phyloP scores from a whole-genome alignment of 2,888 invertebrate species.

The Koerneria pararmatus region DNA sequence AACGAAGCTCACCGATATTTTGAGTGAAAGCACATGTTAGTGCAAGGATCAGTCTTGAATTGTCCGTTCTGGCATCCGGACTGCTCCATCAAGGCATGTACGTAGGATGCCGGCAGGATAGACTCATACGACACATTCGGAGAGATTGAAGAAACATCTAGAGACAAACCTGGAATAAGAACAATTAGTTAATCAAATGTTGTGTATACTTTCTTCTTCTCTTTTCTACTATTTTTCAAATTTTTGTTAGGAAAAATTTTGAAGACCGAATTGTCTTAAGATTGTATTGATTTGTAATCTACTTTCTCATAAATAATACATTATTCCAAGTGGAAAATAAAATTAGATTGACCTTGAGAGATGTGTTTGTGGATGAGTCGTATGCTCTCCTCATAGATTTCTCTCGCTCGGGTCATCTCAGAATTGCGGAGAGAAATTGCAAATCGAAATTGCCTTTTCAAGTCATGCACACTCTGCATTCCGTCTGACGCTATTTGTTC shows the following conservation, averaged over 20 bases:
- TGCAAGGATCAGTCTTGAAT: conserved; percentile 53
- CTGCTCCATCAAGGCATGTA: conserved; percentile 80
- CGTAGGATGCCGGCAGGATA: conserved; percentile 76
- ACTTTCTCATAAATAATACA: too few relatives aligned
- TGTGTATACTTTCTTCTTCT: too few relatives aligned
- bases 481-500: neutral
- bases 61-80: conserved; percentile 68
- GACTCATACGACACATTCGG: conserved; percentile 79
- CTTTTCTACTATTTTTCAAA: too few relatives aligned
- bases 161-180: too few relatives aligned
- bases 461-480: conserved; percentile 20
- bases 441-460: conserved; percentile 33
- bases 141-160: too few relatives aligned
- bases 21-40: conserved; percentile 86
- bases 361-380: conserved; percentile 80
- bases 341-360: conserved; percentile 62
- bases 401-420: conserved; percentile 83
- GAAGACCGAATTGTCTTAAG: too few relatives aligned
- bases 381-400: conserved; percentile 88
- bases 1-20: conserved; percentile 67
- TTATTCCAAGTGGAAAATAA: conserved; percentile 70
- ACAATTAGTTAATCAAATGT: too few relatives aligned
- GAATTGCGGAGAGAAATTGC: conserved; percentile 67
- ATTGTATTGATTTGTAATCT: too few relatives aligned
- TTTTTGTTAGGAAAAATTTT: too few relatives aligned